A percentile compares a stretch with the other conserved stretches of the same genome.
These are phyloP conservation scores for Drosophila hydei DNA, from an alignment of 1,140 invertebrate species.

Conservation along the genomic window DNA sequence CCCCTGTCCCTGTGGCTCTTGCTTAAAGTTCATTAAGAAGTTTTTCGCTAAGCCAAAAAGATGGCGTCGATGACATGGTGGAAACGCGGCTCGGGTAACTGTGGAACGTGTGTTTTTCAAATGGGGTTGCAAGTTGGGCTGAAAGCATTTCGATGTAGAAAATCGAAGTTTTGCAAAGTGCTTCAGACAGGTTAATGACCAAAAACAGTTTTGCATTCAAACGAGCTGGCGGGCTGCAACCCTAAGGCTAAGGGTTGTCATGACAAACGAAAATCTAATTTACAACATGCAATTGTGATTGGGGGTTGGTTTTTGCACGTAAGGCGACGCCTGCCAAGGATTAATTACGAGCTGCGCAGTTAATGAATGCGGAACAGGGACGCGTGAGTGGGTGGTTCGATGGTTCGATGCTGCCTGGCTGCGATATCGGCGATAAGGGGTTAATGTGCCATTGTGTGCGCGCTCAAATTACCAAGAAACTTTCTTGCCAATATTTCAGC, in stretches of 20 bases:
- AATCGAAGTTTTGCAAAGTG: constrained; percentile 68
- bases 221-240: constrained; percentile 46
- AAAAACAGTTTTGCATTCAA: constrained; percentile 78
- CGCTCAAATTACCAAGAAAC: constrained; percentile 71
- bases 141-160: constrained; percentile 73
- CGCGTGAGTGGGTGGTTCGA: not conserved
- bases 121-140: constrained; percentile 60
- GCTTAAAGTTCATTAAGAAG: constrained; percentile 77
- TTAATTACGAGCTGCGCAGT: constrained; percentile 73
- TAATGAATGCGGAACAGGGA: constrained; percentile 64
- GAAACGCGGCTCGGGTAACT: constrained; percentile 12
- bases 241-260: constrained; percentile 65
- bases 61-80: constrained; percentile 75
- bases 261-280: constrained; percentile 79
- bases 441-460: constrained; percentile 60
- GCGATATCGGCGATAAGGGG: constrained; percentile 62
- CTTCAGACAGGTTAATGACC: constrained; percentile 79
- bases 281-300: constrained; percentile 72
- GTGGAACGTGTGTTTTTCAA: no score
- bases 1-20: not conserved
- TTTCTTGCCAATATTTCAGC: not conserved
- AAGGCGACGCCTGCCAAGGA: constrained; percentile 45
- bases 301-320: constrained; percentile 40
- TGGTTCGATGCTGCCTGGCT: no score
- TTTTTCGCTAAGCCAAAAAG: constrained; percentile 44